A percentile compares a stretch with the other conserved stretches of the same genome.
Evolutionary conservation across 2,797 vertebrate genomes (phyloP).

Genomic region (Anableps anableps): DNA sequence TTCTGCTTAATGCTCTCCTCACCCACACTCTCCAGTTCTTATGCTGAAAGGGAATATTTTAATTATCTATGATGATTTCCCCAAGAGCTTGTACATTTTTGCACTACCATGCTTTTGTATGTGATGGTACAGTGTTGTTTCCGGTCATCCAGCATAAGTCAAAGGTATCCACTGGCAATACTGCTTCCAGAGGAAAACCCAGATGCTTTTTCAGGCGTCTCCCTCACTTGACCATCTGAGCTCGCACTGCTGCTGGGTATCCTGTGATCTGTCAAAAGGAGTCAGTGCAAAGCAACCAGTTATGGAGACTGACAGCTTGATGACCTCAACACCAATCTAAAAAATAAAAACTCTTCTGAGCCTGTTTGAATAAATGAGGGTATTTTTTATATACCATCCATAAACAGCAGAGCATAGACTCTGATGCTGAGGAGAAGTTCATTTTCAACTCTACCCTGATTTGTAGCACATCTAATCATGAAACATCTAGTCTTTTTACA

Average conservation of each 20-base stretch:
- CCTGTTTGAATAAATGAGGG: not conserved
- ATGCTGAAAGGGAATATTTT: not conserved
- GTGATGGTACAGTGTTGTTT: constrained; percentile 7
- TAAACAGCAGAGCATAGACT: not conserved
- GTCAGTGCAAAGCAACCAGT: constrained; percentile 25
- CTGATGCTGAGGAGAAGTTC: not conserved
- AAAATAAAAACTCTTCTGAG: not conserved
- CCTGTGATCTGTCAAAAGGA: constrained; percentile 33
- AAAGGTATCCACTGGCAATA: constrained; percentile 33
- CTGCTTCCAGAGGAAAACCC: not conserved
- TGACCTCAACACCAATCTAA: not conserved
- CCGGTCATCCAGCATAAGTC: constrained; percentile 54
- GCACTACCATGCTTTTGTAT: not conserved
- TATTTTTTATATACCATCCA: not conserved
- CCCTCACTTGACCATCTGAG: not conserved
- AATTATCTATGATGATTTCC: too few relatives aligned
- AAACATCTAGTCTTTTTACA: too few relatives aligned
- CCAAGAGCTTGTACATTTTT: not conserved
- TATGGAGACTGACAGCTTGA: constrained; percentile 23
- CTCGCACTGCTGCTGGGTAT: constrained; percentile 45
- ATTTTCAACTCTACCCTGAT: not conserved
- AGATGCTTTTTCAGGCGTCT: not conserved
- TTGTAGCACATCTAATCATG: not conserved
- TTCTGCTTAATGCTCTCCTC: too few relatives aligned
- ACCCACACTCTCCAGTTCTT: not conserved